Conservation (phyloP, 1,140 invertebrate species). For the Lamellibrachia luymesi region DNA sequence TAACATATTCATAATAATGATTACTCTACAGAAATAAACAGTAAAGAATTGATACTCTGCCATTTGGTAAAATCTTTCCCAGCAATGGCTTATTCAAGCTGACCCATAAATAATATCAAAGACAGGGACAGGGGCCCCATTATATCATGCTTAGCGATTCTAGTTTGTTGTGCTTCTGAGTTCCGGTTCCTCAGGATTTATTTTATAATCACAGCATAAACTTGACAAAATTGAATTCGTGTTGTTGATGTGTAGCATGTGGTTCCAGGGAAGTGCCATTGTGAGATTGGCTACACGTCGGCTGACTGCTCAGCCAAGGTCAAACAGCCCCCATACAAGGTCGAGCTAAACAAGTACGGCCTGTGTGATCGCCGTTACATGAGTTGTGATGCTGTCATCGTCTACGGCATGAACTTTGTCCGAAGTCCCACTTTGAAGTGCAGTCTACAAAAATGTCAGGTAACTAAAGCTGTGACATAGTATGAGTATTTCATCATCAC, state of each 20-base stretch:
- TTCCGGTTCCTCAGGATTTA: no score
- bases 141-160: no score
- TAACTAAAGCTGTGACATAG: conserved; percentile 14
- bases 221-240: not conserved
- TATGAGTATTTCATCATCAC: no score
- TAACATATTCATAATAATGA: no score
- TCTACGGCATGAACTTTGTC: conserved; percentile 39
- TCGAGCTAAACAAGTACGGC: conserved; percentile 25
- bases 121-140: no score
- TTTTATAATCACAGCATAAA: no score
- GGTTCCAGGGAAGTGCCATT: conserved; percentile 23
- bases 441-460: conserved; percentile 35
- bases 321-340: conserved; percentile 15
- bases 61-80: no score
- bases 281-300: conserved; percentile 17
- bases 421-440: conserved; percentile 30
- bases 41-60: no score
- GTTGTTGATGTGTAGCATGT: not conserved
- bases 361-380: conserved; percentile 33
- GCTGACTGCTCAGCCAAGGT: conserved; percentile 24
- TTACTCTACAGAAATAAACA: no score
- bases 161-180: no score
- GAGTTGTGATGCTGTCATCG: conserved; percentile 31
- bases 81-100: no score
- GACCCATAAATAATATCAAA: no score